A percentile compares a stretch with the other conserved stretches of the same genome.
phyloP scores from a whole-genome alignment of 2,113 vertebrate species.

The Nettapus auritus region DNA sequence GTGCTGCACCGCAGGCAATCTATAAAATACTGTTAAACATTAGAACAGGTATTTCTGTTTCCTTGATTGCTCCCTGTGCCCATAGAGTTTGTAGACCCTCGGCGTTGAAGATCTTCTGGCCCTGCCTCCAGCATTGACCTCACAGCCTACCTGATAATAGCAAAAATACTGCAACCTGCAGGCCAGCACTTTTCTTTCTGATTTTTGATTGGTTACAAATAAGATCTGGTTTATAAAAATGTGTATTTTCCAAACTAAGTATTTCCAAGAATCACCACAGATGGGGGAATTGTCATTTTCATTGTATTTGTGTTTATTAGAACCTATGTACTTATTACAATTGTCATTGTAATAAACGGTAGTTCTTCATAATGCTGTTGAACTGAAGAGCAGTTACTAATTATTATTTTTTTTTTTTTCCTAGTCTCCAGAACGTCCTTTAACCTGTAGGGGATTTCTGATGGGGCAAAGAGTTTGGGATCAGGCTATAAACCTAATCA shows the following conservation, averaged over 20 bases:
- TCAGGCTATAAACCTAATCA: not conserved
- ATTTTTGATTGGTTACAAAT: not conserved
- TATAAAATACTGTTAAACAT: constrained; percentile 7
- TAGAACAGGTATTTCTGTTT: constrained; percentile 52
- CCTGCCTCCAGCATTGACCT: constrained; percentile 57
- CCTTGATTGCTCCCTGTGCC: constrained; percentile 27
- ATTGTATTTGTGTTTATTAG: constrained; percentile 72
- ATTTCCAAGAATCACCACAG: constrained; percentile 43
- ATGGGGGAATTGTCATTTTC: constrained; percentile 55
- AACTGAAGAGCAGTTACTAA: constrained; percentile 47
- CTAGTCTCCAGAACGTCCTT: constrained; percentile 33
- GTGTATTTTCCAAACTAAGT: constrained; percentile 25
- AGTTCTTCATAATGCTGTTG: constrained; percentile 69
- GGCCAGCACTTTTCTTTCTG: not conserved
- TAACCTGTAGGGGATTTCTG: not conserved
- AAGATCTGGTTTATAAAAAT: constrained; percentile 15
- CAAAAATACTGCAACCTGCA: not conserved
- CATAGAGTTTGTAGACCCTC: constrained; percentile 29
- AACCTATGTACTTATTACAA: constrained; percentile 67
- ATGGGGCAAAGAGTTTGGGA: constrained; percentile 26
- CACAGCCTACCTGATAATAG: not conserved
- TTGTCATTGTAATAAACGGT: constrained; percentile 72
- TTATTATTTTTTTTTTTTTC: constrained; percentile 21
- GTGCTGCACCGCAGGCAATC: not conserved
- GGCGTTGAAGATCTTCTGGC: constrained; percentile 30